Base-by-base conservation (phyloP, 2,113 vertebrate species). In the Myrmecophaga tridactyla region DNA sequence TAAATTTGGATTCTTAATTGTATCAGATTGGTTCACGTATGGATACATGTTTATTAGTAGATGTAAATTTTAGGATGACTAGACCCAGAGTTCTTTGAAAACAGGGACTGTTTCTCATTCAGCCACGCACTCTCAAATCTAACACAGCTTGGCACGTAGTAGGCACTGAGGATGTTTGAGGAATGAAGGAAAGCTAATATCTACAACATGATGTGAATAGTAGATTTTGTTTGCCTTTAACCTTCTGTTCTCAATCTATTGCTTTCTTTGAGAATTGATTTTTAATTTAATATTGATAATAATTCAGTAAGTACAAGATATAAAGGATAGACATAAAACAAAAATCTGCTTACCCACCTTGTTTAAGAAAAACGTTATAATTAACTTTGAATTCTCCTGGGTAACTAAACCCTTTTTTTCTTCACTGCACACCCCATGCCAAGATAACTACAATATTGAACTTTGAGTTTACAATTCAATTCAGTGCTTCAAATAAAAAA, bases 1-100 rank as follows among this genome's bases (percentile, higher is more conserved):
- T 94, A 87, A 90, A 76, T 73, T 85, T 87, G n/a, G 67, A 15
- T 87, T 85, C 36, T 84, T 29, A 56, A 84, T 96, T 88, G 93
- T 65, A 84, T 90, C 39, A 76, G 63, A 63, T 72, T 65, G 8
- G 0, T 36, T 96, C 43, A 15, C 10, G 11, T 75, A 72, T 1
- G 6, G 58, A 34, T 77, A 62, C 48, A 9, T 73, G 20, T 83
- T 94, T 53, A 34, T 93, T 89, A 69, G 27, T n/a, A 63, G 48
- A 65, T 90, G 36, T 31, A 39, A 77, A 34, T n/a, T 82, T 62
- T 93, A 48, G 89, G 65, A 77, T 87, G 75, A 39, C 12, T 81
- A 56, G 43, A 80, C n/a, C 86, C 29, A 72, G 18, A 85, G 58
- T 13, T 83, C 36, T 86, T 93, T 36, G 73, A 83, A 67, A 77